Evolutionary conservation across 2,888 invertebrate species (phyloP).

Genomic region (Epirrhoe alternata): DNA sequence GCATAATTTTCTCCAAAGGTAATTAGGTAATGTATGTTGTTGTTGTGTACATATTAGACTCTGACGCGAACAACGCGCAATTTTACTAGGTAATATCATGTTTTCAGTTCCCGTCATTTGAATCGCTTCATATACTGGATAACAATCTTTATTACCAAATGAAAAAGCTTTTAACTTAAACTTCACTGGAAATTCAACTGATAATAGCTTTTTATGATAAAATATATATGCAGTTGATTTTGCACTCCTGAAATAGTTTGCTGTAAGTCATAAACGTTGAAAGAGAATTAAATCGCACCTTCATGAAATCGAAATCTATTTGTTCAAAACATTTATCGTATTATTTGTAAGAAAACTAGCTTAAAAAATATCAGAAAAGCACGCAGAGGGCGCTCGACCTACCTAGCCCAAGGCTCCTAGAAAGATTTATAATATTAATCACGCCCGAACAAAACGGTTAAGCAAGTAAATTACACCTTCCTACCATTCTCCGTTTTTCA

Average conservation of each 20-base stretch:
- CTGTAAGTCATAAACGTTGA: not conserved
- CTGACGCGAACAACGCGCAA: too few species aligned
- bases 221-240: not conserved
- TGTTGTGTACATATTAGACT: too few species aligned
- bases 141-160: slow-evolving; percentile 1
- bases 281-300: too few species aligned
- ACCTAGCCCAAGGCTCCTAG: slow-evolving; percentile 27
- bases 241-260: not conserved
- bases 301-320: too few species aligned
- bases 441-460: slow-evolving; percentile 26
- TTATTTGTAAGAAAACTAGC: too few species aligned
- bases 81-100: too few species aligned
- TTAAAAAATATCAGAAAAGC: not conserved
- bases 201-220: not conserved
- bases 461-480: slow-evolving; percentile 33
- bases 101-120: too few species aligned
- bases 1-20: too few species aligned
- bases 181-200: not conserved
- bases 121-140: not conserved
- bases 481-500: slow-evolving; percentile 20
- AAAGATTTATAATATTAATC: slow-evolving; percentile 43
- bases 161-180: not conserved
- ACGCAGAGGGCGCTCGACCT: slow-evolving; percentile 21
- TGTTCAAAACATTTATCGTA: too few species aligned
- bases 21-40: too few species aligned